Evolutionary conservation across 92 coral and sea anemone genomes (phyloP), one percentile per base, ranked within the genome.

Genomic region (Palythoa heliodiscus): DNA sequence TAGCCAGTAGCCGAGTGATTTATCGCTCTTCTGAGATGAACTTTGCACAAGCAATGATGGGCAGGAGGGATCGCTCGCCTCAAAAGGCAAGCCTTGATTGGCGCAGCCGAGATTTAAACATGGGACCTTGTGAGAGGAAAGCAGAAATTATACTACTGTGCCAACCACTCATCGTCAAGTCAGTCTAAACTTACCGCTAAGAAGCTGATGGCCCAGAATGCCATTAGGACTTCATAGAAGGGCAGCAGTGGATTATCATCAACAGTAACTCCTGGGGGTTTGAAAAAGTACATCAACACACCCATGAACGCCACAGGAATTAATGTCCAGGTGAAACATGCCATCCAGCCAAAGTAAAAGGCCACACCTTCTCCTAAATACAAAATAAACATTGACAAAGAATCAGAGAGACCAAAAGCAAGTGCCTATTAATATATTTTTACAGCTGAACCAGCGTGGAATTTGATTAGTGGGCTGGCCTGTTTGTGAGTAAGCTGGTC

Each of bases 271-370:
- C 93, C 98, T 35, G 89, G 95, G 10, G 98, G 98, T 86, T 95
- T 93, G 85, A 92, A 93, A 82, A 94, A 91, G 73, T 97, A 93
- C 91, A 97, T 87, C 88, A 94, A 77, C 54, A 92, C 75, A 74
- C 99, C 99, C 57, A 90, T 88, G 60, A 95, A 74, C 40, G 98
- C 95, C 19, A 95, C 95, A 23, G 98, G 95, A 54, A 93, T 83
- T 54, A 97, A 82, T 5, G 95, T 93, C 95, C 97, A 93, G 12
- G 95, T 93, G 71, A 97, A 97, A 83, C 98, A 94, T 4, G 97
- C 90, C 97, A 97, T 97, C 99, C 99, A 94, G 7, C 94, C 97
- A 90, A 97, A 97, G 84, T 97, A 97, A 78, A 97, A 90, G 5
- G 98, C 99, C 17, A 97, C 95, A 80, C 91, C 93, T 66, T 96